phyloP scores from a whole-genome alignment of 1,140 invertebrate genomes.

The Harpegnathos saltator region DNA sequence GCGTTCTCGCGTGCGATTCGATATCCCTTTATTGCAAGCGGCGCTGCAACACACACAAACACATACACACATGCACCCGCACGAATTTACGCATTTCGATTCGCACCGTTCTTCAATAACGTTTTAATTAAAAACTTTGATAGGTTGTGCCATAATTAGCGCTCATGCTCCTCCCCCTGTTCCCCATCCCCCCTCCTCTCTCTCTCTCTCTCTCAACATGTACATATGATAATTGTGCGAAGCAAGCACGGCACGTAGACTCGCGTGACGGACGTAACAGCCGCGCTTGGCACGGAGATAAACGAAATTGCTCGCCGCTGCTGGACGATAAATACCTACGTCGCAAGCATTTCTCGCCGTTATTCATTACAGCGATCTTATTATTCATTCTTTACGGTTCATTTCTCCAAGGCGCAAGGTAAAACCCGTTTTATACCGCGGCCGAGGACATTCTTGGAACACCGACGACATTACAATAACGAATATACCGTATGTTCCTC shows the following conservation, averaged over 20 bases:
- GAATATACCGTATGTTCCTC: not conserved
- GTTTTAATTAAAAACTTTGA: slow-evolving; percentile 45
- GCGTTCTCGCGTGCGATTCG: no score
- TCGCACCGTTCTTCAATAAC: not conserved
- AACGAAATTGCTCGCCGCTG: slow-evolving; percentile 36
- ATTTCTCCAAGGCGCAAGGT: slow-evolving; percentile 26
- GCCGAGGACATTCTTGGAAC: not conserved
- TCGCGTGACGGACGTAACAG: not conserved
- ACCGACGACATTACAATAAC: slow-evolving; percentile 16
- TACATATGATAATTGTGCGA: slow-evolving; percentile 18
- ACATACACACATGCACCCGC: not conserved
- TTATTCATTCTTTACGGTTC: slow-evolving; percentile 51
- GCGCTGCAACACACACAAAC: no score
- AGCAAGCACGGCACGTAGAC: slow-evolving; percentile 16
- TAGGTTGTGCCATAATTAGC: slow-evolving; percentile 22
- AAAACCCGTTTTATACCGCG: slow-evolving; percentile 19
- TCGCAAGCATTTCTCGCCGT: slow-evolving; percentile 21
- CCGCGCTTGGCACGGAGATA: slow-evolving; percentile 12
- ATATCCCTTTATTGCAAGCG: no score
- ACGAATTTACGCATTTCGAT: not conserved
- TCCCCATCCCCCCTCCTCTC: no score
- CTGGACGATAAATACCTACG: slow-evolving; percentile 29
- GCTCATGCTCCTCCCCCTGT: no score
- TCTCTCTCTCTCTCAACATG: no score
- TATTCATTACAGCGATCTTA: slow-evolving; percentile 53